Evolutionary conservation across 2,113 vertebrate genomes (phyloP).

Genomic region (Pangasianodon hypophthalmus): DNA sequence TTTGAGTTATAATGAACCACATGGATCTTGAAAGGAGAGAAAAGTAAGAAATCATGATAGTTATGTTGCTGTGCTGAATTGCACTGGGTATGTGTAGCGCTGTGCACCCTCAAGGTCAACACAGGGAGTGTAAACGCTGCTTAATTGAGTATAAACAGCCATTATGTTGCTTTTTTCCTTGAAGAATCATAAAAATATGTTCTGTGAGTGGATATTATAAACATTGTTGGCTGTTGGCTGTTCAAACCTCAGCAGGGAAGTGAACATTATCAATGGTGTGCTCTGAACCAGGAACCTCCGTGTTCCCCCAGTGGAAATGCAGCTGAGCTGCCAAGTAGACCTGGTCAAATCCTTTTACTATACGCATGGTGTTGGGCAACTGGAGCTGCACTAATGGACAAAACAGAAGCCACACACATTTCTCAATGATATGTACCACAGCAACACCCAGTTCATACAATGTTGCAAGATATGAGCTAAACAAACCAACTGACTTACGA

Average conservation of each 20-base stretch:
- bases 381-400: slow-evolving; percentile 55
- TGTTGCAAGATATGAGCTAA: not conserved
- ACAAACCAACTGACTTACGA: slow-evolving; percentile 51
- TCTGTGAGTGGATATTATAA: slow-evolving; percentile 6
- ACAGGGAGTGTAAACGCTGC: slow-evolving; percentile 18
- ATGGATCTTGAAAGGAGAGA: slow-evolving; percentile 56
- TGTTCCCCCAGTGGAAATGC: slow-evolving; percentile 70
- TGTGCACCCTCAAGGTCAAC: not conserved
- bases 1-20: slow-evolving; percentile 68
- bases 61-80: not conserved
- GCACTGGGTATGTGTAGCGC: not conserved
- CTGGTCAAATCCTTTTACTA: slow-evolving; percentile 55
- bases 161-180: not conserved
- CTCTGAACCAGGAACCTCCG: slow-evolving; percentile 61
- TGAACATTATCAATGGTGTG: slow-evolving; percentile 64
- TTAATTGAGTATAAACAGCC: slow-evolving; percentile 20
- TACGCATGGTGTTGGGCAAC: slow-evolving; percentile 59
- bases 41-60: not conserved
- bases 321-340: slow-evolving; percentile 60
- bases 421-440: not conserved
- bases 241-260: slow-evolving; percentile 67
- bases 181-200: not conserved
- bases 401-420: not conserved
- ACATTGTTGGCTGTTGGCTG: not conserved
- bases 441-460: not conserved